Percentiles rank a stretch among this genome's conserved stretches.
Evolutionary conservation across 2,797 vertebrate genomes (phyloP).

Genomic region (Gymnoscopelus microlampas): DNA sequence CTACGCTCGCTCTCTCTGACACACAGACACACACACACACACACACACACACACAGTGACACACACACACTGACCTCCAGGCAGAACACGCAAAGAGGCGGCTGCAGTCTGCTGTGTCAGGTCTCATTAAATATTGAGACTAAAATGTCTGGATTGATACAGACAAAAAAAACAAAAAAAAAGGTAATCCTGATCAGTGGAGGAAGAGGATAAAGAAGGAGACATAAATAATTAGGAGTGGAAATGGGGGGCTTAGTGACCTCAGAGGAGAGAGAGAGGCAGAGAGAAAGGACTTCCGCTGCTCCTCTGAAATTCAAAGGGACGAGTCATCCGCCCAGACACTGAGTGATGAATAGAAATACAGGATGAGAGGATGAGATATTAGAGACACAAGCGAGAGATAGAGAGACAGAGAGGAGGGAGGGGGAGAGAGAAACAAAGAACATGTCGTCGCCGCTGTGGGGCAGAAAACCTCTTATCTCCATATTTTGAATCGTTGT

Average conservation of each 20-base stretch:
- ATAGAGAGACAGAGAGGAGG: background rate
- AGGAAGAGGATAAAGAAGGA: slow-evolving; percentile 13
- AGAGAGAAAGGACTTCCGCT: slow-evolving; percentile 22
- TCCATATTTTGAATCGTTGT: no score
- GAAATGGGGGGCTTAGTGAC: slow-evolving; percentile 5
- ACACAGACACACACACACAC: no score
- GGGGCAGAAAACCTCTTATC: no score
- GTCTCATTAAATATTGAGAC: slow-evolving; percentile 42
- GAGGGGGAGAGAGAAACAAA: background rate
- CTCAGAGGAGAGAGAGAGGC: background rate
- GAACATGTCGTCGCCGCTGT: no score
- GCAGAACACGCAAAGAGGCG: background rate
- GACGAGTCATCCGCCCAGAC: no score
- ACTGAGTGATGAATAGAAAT: no score
- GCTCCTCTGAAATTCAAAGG: slow-evolving; percentile 16
- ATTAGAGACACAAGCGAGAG: background rate
- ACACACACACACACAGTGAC: no score
- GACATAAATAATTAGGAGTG: slow-evolving; percentile 49
- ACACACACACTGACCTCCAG: slow-evolving; percentile 12
- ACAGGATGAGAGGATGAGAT: background rate
- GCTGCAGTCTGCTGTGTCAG: slow-evolving; percentile 18
- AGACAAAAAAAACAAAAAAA: slow-evolving; percentile 11
- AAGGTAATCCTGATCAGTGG: background rate
- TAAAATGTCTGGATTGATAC: slow-evolving; percentile 17
- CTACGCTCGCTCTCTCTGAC: background rate